Evolutionary conservation across 2,113 vertebrate genomes (phyloP).

Genomic region (Dinomys branickii): DNA sequence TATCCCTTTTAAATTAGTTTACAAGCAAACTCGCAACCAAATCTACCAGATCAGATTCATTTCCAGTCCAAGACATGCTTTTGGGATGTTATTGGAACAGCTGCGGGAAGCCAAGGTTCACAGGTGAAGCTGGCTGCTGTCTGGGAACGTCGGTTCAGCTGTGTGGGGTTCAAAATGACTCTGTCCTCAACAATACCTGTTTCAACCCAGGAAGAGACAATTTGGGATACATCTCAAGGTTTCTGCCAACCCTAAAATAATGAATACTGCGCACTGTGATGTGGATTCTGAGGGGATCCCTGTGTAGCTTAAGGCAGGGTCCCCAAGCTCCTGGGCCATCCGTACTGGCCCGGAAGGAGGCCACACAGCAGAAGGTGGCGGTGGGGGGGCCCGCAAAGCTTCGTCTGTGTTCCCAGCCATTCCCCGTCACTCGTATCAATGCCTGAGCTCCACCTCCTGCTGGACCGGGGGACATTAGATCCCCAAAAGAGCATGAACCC

Average conservation of each 20-base stretch:
- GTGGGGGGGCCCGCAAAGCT: neutral
- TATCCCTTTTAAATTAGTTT: constrained; percentile 2
- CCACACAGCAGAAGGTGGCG: neutral
- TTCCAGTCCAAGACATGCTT: neutral
- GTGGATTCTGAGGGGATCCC: neutral
- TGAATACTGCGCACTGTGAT: neutral
- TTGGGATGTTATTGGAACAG: neutral
- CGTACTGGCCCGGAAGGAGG: neutral
- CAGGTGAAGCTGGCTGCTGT: fast-evolving
- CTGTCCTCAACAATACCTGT: neutral
- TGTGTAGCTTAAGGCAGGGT: neutral
- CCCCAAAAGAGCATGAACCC: neutral
- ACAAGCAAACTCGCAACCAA: neutral
- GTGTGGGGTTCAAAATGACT: fast-evolving
- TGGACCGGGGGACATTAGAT: neutral
- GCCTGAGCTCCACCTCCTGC: neutral
- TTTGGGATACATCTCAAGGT: neutral
- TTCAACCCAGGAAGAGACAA: neutral
- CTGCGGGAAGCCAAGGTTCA: neutral
- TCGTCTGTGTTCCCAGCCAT: neutral
- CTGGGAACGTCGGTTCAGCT: fast-evolving
- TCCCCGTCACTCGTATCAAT: neutral
- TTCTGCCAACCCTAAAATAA: neutral
- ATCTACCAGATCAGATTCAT: neutral
- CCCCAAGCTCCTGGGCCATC: neutral